Evolutionary conservation across 1,140 invertebrate species (phyloP).

Genomic region (Sesamia nonagrioides): DNA sequence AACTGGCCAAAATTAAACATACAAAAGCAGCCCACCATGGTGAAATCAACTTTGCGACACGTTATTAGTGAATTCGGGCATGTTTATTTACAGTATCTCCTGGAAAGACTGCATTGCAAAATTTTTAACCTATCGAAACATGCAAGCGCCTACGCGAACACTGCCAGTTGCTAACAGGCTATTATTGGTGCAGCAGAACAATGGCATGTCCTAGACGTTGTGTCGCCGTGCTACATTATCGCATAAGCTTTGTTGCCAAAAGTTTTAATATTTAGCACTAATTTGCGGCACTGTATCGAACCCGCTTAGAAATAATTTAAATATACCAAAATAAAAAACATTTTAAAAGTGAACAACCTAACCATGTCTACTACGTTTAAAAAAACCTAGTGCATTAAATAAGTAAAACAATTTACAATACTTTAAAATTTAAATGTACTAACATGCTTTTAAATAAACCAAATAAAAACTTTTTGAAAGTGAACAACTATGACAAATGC

Average conservation of each 20-base stretch:
- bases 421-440: no score
- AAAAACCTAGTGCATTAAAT: no score
- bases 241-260: constrained; percentile 72
- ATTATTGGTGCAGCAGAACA: constrained; percentile 71
- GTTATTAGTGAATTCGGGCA: background rate
- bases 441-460: no score
- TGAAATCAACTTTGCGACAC: background rate
- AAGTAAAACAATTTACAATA: no score
- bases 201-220: constrained; percentile 71
- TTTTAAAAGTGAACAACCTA: no score
- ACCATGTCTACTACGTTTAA: no score
- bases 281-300: background rate
- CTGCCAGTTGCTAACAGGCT: constrained; percentile 58
- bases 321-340: no score
- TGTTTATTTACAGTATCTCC: background rate
- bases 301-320: background rate
- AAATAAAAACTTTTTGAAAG: no score
- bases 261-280: constrained; percentile 42
- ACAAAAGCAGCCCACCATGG: no score
- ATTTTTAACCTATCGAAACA: constrained; percentile 38
- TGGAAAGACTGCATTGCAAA: constrained; percentile 6
- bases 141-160: constrained; percentile 53
- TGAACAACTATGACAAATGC: no score
- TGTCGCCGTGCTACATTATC: constrained; percentile 74
- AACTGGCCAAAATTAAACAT: no score